Percentiles rank a stretch among this genome's conserved stretches.
Evolutionary conservation across 1,140 invertebrate genomes (phyloP).

Genomic region (Dryas iulia): DNA sequence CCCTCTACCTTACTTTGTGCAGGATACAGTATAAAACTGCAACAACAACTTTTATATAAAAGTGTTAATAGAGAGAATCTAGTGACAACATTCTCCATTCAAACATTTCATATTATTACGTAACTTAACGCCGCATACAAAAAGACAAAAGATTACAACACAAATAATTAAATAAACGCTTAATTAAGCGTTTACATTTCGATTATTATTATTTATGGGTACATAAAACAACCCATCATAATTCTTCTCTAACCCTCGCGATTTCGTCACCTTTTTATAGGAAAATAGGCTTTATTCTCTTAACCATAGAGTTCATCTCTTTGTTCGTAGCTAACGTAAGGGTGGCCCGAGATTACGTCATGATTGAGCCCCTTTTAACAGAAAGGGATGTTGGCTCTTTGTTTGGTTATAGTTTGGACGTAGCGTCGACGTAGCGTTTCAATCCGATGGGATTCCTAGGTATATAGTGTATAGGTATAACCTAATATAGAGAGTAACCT

Average conservation of each 20-base stretch:
- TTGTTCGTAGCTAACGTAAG: constrained; percentile 13
- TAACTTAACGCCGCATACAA: neutral
- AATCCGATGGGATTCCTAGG: neutral
- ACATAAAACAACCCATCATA: neutral
- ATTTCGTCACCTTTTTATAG: constrained; percentile 22
- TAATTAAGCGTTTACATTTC: constrained; percentile 9
- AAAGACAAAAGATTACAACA: neutral
- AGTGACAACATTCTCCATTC: no score
- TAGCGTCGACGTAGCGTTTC: neutral
- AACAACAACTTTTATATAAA: no score
- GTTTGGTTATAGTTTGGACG: neutral
- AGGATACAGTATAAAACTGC: no score
- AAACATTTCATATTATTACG: no score
- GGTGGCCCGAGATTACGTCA: constrained; percentile 39
- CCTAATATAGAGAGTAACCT: neutral
- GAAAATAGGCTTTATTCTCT: constrained; percentile 7
- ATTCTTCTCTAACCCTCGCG: constrained; percentile 17
- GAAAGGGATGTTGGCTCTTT: constrained; percentile 7
- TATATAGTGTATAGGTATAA: neutral
- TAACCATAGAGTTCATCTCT: constrained; percentile 12
- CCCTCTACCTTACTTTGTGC: no score
- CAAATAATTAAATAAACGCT: neutral
- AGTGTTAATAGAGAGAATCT: no score
- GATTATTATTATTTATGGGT: constrained; percentile 13
- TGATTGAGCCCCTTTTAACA: constrained; percentile 34